Evolutionary conservation across 2,888 invertebrate species (phyloP).

Genomic region (Eremobia ochroleuca): DNA sequence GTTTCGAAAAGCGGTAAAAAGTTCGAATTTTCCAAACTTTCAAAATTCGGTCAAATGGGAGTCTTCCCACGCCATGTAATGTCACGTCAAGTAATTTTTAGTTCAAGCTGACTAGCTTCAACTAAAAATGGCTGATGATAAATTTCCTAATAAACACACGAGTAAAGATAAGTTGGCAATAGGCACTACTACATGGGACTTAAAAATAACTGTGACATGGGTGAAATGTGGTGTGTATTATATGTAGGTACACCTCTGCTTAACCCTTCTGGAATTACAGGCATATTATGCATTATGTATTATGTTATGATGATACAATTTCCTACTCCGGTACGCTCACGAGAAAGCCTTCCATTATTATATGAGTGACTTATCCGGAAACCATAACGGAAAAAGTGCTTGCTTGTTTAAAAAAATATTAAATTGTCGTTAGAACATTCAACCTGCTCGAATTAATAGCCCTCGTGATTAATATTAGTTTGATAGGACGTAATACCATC

Average conservation of each 20-base stretch:
- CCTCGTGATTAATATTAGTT: conserved; percentile 33
- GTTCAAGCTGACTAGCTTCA: not conserved
- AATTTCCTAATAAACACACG: not conserved
- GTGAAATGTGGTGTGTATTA: not conserved
- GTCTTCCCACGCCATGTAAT: too few relatives aligned
- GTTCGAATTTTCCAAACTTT: not conserved
- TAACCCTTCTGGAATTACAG: not conserved
- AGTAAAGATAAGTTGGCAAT: not conserved
- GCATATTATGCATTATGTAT: not conserved
- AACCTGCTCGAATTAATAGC: not conserved
- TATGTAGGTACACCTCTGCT: too few relatives aligned
- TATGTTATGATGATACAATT: not conserved
- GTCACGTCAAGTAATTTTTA: too few relatives aligned
- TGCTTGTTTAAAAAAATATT: conserved; percentile 27
- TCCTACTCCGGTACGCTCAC: not conserved
- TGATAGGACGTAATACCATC: conserved; percentile 23
- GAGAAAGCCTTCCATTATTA: conserved; percentile 3
- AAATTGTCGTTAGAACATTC: conserved; percentile 48
- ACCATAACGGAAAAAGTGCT: conserved; percentile 5
- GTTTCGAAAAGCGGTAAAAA: not conserved
- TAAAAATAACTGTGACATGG: not conserved
- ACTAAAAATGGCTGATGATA: not conserved
- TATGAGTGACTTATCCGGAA: conserved; percentile 1
- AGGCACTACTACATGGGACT: not conserved
- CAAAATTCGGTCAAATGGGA: too few relatives aligned